Evolutionary conservation across 2,113 vertebrate species (phyloP), one percentile per base, ranked within the genome.

Genomic region (Myxocyprinus asiaticus): DNA sequence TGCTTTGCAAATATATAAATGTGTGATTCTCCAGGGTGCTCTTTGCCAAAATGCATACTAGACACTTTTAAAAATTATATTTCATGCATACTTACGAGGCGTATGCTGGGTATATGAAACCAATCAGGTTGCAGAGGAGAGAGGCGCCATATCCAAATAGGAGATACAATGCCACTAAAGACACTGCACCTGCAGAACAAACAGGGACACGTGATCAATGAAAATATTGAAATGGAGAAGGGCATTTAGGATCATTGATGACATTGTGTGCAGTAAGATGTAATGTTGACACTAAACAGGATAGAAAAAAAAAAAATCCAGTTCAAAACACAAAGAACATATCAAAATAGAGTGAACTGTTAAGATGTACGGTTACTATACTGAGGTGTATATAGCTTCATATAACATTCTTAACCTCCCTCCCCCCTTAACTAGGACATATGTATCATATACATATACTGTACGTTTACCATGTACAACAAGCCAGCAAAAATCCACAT

Each of bases 101-200:
- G 45, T 97, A 99, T 0, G 97, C 96, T 0, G 97, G 97, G 84
- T 98, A 99, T 14, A 67, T 62, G 67, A 99, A 99, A 77, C 97
- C 97, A 44, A 99, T 97, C 83, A 97, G 84, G 86, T 98, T 98
- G 91, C 97, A 98, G 76, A 99, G 91, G 7, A 99, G 92, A 0
- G 97, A 94, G 0, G 96, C 97, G 3, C 96, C 96, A 0, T 95
- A 94, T 76, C 97, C 97, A 5, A 98, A 97, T 6, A 96, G 78
- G 12, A 99, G 94, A 90, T 97, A 98, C 0, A 98, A 79, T 6
- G 88, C 91, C 64, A 96, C 69, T 7, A 96, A 66, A 6, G 81
- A 47, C 14, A 89, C 56, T 0, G 87, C 82, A 68, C 95, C 97
- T 99, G 87, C 65, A 79, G 67, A 17, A 81, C 63, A 79, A 77